Conservation (phyloP, 1,140 invertebrate genomes). For the Venturia canescens region DNA sequence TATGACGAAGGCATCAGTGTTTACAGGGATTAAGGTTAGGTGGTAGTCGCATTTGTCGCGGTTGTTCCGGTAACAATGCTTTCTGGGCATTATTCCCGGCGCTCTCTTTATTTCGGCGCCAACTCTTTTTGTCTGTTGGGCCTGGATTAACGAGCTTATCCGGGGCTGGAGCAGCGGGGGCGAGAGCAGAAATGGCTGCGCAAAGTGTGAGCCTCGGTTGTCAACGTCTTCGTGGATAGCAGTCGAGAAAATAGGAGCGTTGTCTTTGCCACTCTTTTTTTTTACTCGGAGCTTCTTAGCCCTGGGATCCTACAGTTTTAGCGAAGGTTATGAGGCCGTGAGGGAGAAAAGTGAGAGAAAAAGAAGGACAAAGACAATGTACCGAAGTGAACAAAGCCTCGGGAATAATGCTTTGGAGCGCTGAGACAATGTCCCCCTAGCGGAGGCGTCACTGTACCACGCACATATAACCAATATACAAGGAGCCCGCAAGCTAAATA, state of each 20-base stretch:
- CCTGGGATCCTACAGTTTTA: conserved; percentile 41
- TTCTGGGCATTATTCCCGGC: conserved; percentile 50
- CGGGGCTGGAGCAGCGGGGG: conserved; percentile 29
- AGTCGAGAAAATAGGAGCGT: not conserved
- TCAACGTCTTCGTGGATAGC: not conserved
- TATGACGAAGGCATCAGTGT: conserved; percentile 53
- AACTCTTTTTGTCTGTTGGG: conserved; percentile 58
- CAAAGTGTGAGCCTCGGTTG: not conserved
- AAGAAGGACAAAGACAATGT: not conserved
- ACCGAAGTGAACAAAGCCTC: not conserved
- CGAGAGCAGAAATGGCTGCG: conserved; percentile 13
- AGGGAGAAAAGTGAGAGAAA: not conserved
- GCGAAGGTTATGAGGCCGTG: not conserved
- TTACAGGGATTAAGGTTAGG: conserved; percentile 55
- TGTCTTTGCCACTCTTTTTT: not conserved
- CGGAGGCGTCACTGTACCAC: conserved; percentile 12
- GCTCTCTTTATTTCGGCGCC: conserved; percentile 58
- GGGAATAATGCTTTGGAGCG: conserved; percentile 21
- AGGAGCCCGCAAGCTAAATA: not conserved
- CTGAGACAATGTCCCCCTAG: conserved; percentile 52
- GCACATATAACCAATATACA: not conserved
- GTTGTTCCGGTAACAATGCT: conserved; percentile 38
- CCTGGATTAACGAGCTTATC: conserved; percentile 56
- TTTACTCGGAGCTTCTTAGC: not conserved
- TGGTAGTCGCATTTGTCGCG: conserved; percentile 45